Percentiles rank a stretch among this genome's conserved stretches.
phyloP scores from a whole-genome alignment of 35 echinoderm and acorn worm genomes.

The Ophiothrix spiculata region DNA sequence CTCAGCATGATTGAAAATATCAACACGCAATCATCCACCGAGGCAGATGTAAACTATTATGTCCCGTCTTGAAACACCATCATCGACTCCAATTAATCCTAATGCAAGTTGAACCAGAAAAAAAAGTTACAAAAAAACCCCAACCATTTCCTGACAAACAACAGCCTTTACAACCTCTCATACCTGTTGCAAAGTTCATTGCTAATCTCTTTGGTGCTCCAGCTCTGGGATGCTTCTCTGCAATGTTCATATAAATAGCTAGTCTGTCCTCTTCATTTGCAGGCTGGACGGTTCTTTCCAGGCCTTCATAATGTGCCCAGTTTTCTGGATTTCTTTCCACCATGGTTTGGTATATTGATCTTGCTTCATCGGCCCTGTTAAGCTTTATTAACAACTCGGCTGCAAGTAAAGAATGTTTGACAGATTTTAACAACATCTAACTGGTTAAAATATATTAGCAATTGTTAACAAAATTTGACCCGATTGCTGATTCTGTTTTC shows the following conservation, averaged over 20 bases:
- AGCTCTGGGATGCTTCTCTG: slow-evolving; percentile 76
- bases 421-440: neutral
- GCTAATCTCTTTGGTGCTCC: slow-evolving; percentile 72
- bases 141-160: neutral
- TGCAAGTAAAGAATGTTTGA: slow-evolving; percentile 4
- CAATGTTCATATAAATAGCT: slow-evolving; percentile 59
- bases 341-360: slow-evolving; percentile 60
- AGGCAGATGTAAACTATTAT: too few relatives aligned
- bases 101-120: too few relatives aligned
- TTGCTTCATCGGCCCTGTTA: slow-evolving; percentile 57
- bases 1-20: too few relatives aligned
- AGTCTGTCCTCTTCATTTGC: slow-evolving; percentile 55
- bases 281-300: slow-evolving; percentile 38
- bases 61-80: too few relatives aligned
- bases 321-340: slow-evolving; percentile 86
- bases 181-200: slow-evolving; percentile 88
- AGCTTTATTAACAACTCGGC: slow-evolving; percentile 72
- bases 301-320: slow-evolving; percentile 67
- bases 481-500: neutral
- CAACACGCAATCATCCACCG: too few relatives aligned
- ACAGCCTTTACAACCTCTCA: neutral
- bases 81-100: too few relatives aligned
- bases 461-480: too few relatives aligned
- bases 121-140: too few relatives aligned
- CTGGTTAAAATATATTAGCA: neutral